Evolutionary conservation across 2,888 invertebrate genomes (phyloP), one percentile per base, ranked within the genome.

Genomic region (Habrosyne pyritoides): DNA sequence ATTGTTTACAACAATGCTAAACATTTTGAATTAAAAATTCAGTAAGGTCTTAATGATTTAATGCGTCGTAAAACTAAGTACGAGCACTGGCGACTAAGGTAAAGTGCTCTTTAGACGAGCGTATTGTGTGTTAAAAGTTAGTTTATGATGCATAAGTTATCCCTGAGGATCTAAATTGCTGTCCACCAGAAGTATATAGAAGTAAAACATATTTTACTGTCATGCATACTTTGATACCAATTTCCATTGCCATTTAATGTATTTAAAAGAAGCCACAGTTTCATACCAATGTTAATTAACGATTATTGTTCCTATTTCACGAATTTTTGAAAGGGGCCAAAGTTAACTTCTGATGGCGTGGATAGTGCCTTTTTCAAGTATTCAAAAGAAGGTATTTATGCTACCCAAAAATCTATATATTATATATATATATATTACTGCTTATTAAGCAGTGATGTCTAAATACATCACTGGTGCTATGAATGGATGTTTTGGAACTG

Each of bases 401-500:
- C n/a, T n/a, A n/a, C n/a, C n/a, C n/a, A n/a, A n/a, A n/a, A n/a
- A n/a, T n/a, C n/a, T n/a, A 28, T 28, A 8, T 28, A 28, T 28
- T 28, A 28, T 6, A 28, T 6, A 1, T 8, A 28, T 28, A 28
- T 28, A 28, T 6, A 28, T 28, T 8, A 6, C 28, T 7, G 53
- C n/a, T n/a, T n/a, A n/a, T n/a, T n/a, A n/a, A n/a, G n/a, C n/a
- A n/a, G n/a, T n/a, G n/a, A n/a, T n/a, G n/a, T 49, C 54, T 52
- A 26, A 52, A 21, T 52, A 33, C 50, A 14, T 21, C 18, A 24
- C 33, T 21, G 53, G 24, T 53, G 47, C 47, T 36, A 24, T 51
- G 36, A 70, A 58, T 61, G 62, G 61, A 60, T 63, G 67, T 67
- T 69, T 71, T 66, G 61, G 42, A 33, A 53, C 59, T 59, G 69